phyloP scores from a whole-genome alignment of 2,113 vertebrate species.

The Sus scrofa region T2T-Sscrofa CM000812.6:48683501-48684000 shows the following conservation, averaged over 20 bases:
- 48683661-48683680: neutral
- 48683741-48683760: neutral
- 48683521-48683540: neutral
- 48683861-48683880: neutral
- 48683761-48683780: neutral
- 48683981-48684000: no score
- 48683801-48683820: neutral
- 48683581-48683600: neutral
- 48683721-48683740: neutral
- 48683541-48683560: neutral
- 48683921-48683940: neutral
- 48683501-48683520: neutral
- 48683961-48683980: no score
- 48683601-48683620: neutral
- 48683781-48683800: neutral
- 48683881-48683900: neutral
- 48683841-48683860: neutral
- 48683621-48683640: conserved; percentile 12
- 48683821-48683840: neutral
- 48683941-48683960: neutral
- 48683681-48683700: neutral
- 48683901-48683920: neutral
- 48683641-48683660: neutral
- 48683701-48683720: neutral
- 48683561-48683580: neutral